Base-by-base conservation (phyloP, 2,888 invertebrate genomes). In the Microctonus aethiopoides region DNA sequence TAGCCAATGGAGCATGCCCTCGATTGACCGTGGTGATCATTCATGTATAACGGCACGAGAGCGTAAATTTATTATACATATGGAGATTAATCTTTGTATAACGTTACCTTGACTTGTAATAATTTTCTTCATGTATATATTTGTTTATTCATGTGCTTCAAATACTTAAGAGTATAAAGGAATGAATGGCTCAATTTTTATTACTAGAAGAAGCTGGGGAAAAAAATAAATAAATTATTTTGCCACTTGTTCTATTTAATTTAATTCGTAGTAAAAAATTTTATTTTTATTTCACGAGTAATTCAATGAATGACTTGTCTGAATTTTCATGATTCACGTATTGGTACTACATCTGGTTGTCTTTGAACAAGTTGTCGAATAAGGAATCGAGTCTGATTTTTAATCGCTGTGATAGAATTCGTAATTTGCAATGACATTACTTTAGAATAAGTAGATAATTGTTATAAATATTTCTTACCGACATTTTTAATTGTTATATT, bases 1-100 rank as follows among this genome's bases (percentile, higher is more conserved):
- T 74, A 68, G 26, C 57, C 60, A 36, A 13, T 60, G 60, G 52
- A 52, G 75, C 72, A 66, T 75, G 36, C 16, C 16, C 9, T 22
- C 67, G 72, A 72, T 71, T 69, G 72, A 74, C 74, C 75, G 74
- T 74, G 72, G 66, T 67, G 71, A 54, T 57, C 67, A 60, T 69
- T 74, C 69, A 61, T 71, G 68, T 71, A 68, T 32, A 68, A 68
- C 62, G n/a, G 63, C 51, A 29, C 34, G 34, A 16, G 34, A 64
- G 26, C n/a, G 41, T 34, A 51, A 60, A 46, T 34, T 24, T 59
- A 60, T 67, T 41, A 34, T n/a, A 26, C 24, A 34, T 22, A 39
- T 22, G n/a, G 3, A 66, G 46, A 67, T 67, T 34, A 59, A 59
- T 67, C 51, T 60, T 22, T 11, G 36, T 26, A n/a, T 22, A 59